Conservation (phyloP, 2,888 invertebrate genomes). For the Disparrhopalites patrizii region DNA sequence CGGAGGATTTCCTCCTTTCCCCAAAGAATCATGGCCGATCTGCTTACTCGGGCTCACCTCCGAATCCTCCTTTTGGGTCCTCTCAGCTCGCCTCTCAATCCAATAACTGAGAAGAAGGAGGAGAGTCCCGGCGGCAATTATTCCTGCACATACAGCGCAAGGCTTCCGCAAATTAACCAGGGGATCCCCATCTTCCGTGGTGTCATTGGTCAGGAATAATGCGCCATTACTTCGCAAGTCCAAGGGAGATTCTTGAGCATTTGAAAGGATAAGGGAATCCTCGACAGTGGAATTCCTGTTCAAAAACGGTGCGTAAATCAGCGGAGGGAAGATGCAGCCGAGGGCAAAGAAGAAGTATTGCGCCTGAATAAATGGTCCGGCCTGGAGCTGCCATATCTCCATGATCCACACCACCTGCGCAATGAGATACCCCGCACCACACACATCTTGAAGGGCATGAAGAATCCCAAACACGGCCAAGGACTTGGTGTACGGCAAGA, state of each 20-base stretch:
- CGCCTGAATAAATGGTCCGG: slow-evolving; percentile 11
- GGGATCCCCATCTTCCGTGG: background rate
- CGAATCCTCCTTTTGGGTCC: background rate
- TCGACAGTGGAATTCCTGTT: background rate
- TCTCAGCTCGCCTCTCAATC: too few species aligned
- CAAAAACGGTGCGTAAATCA: slow-evolving; percentile 5
- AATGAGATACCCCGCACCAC: background rate
- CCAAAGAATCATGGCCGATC: background rate
- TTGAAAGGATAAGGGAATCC: background rate
- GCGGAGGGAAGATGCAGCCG: slow-evolving; percentile 5
- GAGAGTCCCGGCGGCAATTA: slow-evolving; percentile 10
- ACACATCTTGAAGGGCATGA: background rate
- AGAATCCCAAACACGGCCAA: background rate
- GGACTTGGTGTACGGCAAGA: background rate
- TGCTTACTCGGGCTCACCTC: background rate
- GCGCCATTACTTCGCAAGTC: background rate
- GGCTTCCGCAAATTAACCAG: background rate
- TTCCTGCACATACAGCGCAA: slow-evolving; percentile 9
- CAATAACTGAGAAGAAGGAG: slow-evolving; percentile 1
- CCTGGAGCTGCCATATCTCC: slow-evolving; percentile 1
- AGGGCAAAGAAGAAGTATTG: slow-evolving; percentile 13
- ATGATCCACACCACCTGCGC: slow-evolving; percentile 3
- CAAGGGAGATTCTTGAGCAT: background rate
- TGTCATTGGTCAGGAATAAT: background rate
- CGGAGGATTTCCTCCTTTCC: background rate